A percentile compares a stretch with the other conserved stretches of the same genome.
Evolutionary conservation across 1,140 invertebrate genomes (phyloP).

Genomic region (Acromyrmex charruanus): DNA sequence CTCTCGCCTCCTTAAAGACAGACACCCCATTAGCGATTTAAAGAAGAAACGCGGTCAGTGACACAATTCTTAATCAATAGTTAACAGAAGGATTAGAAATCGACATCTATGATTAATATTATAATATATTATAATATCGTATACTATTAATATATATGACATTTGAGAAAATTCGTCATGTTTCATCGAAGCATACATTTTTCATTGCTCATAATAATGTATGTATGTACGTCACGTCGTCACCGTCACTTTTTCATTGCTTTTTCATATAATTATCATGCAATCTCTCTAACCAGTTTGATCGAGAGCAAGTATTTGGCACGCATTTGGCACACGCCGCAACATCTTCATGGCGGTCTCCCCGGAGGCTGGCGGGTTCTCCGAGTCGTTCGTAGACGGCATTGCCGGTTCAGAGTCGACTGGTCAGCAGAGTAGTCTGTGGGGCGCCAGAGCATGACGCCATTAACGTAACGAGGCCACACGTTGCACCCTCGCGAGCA

Average conservation of each 20-base stretch:
- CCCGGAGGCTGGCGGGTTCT: conserved; percentile 38
- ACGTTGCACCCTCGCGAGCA: conserved; percentile 75
- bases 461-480: conserved; percentile 80
- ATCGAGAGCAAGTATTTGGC: conserved; percentile 2
- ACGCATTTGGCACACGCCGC: conserved; percentile 23
- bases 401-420: conserved; percentile 59
- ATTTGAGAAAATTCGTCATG: background rate
- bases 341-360: conserved; percentile 35
- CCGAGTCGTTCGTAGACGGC: conserved; percentile 56
- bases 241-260: no score
- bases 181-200: background rate
- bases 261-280: background rate
- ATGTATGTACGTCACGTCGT: background rate
- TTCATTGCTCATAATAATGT: background rate
- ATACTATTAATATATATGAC: background rate
- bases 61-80: background rate
- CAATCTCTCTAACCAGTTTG: background rate
- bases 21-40: background rate
- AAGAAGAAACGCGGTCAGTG: background rate
- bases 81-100: no score
- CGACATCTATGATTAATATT: background rate
- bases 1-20: background rate
- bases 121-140: conserved; percentile 1
- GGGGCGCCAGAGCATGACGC: conserved; percentile 82
- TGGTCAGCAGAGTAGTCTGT: conserved; percentile 72